These are phyloP conservation scores for Prionailurus bengalensis DNA, from an alignment of 2,113 vertebrate genomes.

Conservation along the genomic window DNA sequence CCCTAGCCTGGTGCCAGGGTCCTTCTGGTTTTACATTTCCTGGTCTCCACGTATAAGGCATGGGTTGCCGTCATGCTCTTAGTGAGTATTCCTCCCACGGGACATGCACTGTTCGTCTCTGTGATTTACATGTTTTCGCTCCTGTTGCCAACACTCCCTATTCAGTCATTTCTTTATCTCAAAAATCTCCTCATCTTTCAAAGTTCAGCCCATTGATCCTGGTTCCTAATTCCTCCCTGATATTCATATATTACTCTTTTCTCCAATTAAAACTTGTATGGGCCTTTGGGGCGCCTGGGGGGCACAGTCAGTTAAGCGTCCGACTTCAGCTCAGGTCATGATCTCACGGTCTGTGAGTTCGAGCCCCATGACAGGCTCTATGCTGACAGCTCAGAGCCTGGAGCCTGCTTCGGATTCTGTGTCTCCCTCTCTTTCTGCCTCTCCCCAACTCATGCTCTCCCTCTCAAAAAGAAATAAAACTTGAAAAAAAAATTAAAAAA, in stretches of 20 bases:
- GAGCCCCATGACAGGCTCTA: too few relatives aligned
- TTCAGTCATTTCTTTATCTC: neutral
- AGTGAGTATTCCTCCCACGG: neutral
- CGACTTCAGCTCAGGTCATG: too few relatives aligned
- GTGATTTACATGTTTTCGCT: neutral
- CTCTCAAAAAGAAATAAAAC: too few relatives aligned
- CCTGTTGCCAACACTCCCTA: neutral
- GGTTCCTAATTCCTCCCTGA: neutral
- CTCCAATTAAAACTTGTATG: neutral
- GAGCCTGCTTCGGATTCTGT: too few relatives aligned
- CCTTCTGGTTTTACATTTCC: neutral
- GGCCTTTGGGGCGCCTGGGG: neutral
- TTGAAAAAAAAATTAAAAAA: neutral
- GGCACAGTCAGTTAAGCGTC: too few relatives aligned
- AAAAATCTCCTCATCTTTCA: neutral
- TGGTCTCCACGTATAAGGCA: neutral
- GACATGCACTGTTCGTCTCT: neutral
- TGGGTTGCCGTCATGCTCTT: neutral
- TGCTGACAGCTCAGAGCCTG: too few relatives aligned
- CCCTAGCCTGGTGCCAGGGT: neutral
- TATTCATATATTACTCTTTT: neutral
- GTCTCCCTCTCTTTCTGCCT: too few relatives aligned
- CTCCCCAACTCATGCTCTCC: too few relatives aligned
- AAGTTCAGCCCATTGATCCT: neutral
- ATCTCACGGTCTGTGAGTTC: too few relatives aligned